phyloP scores from a whole-genome alignment of 2,113 vertebrate species.

The Phoenicopterus ruber region DNA sequence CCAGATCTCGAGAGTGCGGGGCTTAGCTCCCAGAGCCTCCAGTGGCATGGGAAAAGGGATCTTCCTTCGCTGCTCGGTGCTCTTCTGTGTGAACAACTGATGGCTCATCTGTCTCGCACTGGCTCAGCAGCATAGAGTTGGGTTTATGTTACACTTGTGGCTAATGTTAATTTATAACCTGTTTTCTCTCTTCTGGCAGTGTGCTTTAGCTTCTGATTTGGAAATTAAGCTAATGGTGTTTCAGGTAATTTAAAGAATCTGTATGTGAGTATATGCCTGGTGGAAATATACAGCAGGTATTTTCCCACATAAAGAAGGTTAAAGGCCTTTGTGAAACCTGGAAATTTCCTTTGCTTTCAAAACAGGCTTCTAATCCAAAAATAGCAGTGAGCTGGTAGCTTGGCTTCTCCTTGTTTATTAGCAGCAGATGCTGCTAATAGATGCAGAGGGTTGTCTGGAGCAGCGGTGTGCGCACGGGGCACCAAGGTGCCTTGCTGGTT shows the following conservation, averaged over 20 bases:
- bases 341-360: constrained; percentile 55
- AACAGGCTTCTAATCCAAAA: constrained; percentile 33
- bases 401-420: constrained; percentile 40
- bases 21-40: background rate
- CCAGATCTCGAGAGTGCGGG: rapidly evolving
- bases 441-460: constrained; percentile 2
- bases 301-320: background rate
- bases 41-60: background rate
- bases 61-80: background rate
- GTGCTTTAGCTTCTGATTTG: background rate
- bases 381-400: constrained; percentile 44
- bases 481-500: background rate
- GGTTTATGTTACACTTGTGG: background rate
- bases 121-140: background rate
- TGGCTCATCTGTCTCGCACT: background rate
- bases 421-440: constrained; percentile 42
- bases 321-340: constrained; percentile 13
- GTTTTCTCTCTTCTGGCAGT: background rate
- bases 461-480: background rate
- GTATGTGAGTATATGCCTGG: background rate
- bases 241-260: background rate
- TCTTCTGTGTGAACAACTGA: background rate
- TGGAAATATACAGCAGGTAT: constrained; percentile 1
- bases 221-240: background rate
- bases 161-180: background rate